Evolutionary conservation across 1,140 invertebrate species (phyloP), one percentile per base, ranked within the genome.

Genomic region (Apolygus lucorum): DNA sequence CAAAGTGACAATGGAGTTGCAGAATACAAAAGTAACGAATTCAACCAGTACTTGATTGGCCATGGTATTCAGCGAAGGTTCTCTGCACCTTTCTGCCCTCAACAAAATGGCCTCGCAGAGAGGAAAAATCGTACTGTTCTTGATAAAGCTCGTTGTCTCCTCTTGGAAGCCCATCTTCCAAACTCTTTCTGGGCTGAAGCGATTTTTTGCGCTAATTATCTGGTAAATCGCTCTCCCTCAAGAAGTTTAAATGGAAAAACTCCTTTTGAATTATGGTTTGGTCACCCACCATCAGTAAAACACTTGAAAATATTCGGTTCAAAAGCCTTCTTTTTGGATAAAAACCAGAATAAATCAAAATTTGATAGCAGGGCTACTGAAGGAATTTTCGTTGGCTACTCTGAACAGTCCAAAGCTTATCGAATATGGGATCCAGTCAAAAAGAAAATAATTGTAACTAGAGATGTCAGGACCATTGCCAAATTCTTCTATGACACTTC

Each of bases 41-140:
- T 72, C 34, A 29, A 72, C 4, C 25, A 28, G 26, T 29, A 22
- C 25, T 26, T 71, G 11, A 25, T 68, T 29, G 42, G 52, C 28
- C 11, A 28, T 22, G 72, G 70, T 13, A 67, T 73, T 27, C 28
- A 29, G 28, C 49, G 59, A 14, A 26, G 28, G 52, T 24, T 63
- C 26, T 66, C 76, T n/a, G 71, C 52, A n/a, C 62, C 74, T 17
- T 77, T 79, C 52, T 74, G 76, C 25, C 78, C 79, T 0, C 71
- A 81, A 72, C 77, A 79, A 72, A 82, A 82, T 74, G 78, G 77
- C 0, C 52, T 77, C 2, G 76, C 74, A 2, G 80, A 76, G 69
- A 62, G 78, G n/a, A 74, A 75, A 71, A 79, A 78, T 66, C 25
- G 78, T 1, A 76, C 75, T 0, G 59, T 79, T 11, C 27, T 78